Conservation (phyloP, 2,797 vertebrate species). For the Miichthys miiuy region DNA sequence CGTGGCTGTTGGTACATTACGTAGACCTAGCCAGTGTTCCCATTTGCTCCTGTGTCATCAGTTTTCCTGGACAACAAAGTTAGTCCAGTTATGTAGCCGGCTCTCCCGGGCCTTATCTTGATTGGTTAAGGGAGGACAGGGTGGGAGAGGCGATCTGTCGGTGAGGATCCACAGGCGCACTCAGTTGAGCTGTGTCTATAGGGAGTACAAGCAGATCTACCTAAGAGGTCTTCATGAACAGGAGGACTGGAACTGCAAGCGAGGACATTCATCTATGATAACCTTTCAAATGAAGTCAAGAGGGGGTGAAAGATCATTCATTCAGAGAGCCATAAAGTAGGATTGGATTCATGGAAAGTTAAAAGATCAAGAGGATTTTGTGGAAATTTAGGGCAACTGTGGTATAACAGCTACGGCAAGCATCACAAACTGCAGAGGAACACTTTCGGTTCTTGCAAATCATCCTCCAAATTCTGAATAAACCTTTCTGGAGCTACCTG, state of each 20-base stretch:
- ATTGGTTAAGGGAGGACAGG: constrained; percentile 80
- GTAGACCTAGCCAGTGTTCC: background rate
- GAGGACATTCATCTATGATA: constrained; percentile 5
- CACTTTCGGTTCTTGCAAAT: background rate
- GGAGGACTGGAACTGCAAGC: background rate
- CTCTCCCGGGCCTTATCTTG: constrained; percentile 73
- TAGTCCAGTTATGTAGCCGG: constrained; percentile 51
- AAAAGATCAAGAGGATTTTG: constrained; percentile 8
- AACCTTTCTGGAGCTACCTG: background rate
- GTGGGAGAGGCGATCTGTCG: constrained; percentile 71
- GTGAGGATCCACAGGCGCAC: constrained; percentile 75
- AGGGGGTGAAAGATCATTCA: background rate
- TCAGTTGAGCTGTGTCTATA: constrained; percentile 56
- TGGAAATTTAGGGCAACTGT: constrained; percentile 1
- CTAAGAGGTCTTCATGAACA: constrained; percentile 24
- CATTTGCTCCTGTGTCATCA: constrained; percentile 32
- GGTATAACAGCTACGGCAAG: background rate
- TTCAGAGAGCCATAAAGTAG: background rate
- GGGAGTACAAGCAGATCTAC: constrained; percentile 50
- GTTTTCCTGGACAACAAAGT: constrained; percentile 62
- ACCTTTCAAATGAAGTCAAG: background rate
- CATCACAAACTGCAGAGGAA: background rate
- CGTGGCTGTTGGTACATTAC: background rate
- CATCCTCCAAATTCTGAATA: background rate
- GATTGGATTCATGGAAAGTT: background rate